Evolutionary conservation across 2,113 vertebrate genomes (phyloP), one percentile per base, ranked within the genome.

Genomic region (human (Homo sapiens)): DNA sequence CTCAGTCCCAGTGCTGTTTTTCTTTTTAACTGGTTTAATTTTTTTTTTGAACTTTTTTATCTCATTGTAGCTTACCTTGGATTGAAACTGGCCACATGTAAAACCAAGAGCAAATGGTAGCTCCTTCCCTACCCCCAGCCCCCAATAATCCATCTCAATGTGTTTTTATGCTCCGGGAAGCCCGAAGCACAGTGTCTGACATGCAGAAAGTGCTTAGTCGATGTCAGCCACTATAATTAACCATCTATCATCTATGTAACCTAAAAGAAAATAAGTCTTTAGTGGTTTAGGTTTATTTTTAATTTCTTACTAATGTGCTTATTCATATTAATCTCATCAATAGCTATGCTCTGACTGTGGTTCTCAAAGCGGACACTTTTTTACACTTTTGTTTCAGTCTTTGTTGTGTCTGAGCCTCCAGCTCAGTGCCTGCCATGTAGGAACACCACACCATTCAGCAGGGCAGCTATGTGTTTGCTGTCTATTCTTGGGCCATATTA

Each of bases 11-110:
- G 82, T 70, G 94, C 97, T 90, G 73, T 59, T 92, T 95, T 81
- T 93, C 94, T 93, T 94, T 95, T 94, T 90, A 97, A 94, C 96
- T 96, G 96, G 94, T 95, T 96, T 97, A 87, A 96, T 96, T 97
- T 96, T 93, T 95, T 97, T 91, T 95, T 18, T 30, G 96, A 97
- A 97, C 93, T 97, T 97, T 61, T n/a, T 79, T 45, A 20, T 64
- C 64, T 89, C 25, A 16, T 64, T 12, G 16, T 57, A 79, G 86
- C 59, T 93, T 89, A 38, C 59, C 89, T 93, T 68, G 91, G 52
- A 55, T 6, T 75, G 83, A 87, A 96, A 93, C 40, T 73, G 70
- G 82, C 43, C 86, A 45, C 8, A 6, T 12, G 61, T 48, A 90
- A 95, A 95, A 32, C 43, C n/a, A 57, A 93, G 70, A 27, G 64